These are phyloP conservation scores for Trematomus loennbergii DNA, from an alignment of 2,113 vertebrate genomes.

Conservation along the genomic window DNA sequence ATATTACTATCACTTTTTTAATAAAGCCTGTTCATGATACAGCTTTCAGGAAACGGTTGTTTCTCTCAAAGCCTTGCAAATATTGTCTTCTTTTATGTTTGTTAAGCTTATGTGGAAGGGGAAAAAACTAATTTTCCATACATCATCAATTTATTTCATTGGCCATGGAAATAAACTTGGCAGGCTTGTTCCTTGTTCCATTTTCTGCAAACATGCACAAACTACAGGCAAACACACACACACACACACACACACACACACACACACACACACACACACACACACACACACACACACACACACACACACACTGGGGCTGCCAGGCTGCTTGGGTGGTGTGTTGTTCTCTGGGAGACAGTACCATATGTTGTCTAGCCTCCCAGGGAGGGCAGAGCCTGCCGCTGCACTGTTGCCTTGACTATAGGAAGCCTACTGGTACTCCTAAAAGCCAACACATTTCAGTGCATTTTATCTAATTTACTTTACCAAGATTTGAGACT, in stretches of 20 bases:
- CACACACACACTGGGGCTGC: conserved; percentile 58
- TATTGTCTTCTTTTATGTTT: conserved; percentile 27
- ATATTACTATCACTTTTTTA: neutral
- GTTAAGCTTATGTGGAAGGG: conserved; percentile 23
- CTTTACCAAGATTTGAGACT: no score
- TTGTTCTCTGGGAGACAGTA: conserved; percentile 81
- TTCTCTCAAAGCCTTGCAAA: no score
- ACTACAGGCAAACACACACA: no score
- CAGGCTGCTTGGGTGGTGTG: conserved; percentile 78
- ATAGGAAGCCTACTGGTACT: conserved; percentile 43
- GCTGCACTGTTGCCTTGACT: conserved; percentile 54
- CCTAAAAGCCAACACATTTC: conserved; percentile 1
- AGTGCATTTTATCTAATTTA: neutral
- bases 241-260: neutral
- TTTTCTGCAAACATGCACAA: no score
- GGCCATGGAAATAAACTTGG: conserved; percentile 32
- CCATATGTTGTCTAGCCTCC: conserved; percentile 87
- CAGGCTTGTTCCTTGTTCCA: conserved; percentile 4
- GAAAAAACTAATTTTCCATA: conserved; percentile 35
- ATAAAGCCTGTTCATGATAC: conserved; percentile 12
- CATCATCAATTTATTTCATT: conserved; percentile 22
- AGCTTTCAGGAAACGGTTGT: neutral
- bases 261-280: conserved; percentile 25
- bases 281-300: conserved; percentile 19
- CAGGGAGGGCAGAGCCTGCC: conserved; percentile 63